Evolutionary conservation across 2,113 vertebrate genomes (phyloP).

Genomic region (Spea multiplicata): DNA sequence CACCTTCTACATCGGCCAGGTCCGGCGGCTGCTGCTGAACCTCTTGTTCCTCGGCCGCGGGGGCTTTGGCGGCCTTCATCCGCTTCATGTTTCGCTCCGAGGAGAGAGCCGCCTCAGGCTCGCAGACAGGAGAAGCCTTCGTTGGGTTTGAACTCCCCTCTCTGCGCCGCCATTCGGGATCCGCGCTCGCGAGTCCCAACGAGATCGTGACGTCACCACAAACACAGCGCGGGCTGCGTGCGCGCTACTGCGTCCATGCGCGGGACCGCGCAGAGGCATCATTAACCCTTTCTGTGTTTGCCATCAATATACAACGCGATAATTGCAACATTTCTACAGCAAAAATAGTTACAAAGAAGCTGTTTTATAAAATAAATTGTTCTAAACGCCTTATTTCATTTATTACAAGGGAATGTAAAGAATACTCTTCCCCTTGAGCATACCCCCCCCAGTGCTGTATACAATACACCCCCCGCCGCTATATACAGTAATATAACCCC

Average conservation of each 20-base stretch:
- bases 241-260: neutral
- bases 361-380: neutral
- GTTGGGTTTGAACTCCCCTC: conserved; percentile 42
- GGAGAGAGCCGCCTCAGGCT: neutral
- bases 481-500: no score
- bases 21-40: conserved; percentile 16
- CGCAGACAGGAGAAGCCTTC: conserved; percentile 26
- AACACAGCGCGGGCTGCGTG: conserved; percentile 23
- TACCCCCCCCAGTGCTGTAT: no score
- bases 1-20: conserved; percentile 31
- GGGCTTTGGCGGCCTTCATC: conserved; percentile 6
- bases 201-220: conserved; percentile 45
- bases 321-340: neutral
- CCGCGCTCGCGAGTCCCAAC: conserved; percentile 35
- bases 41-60: conserved; percentile 10
- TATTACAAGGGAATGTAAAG: no score
- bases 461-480: no score
- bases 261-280: neutral
- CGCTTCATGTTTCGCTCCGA: conserved; percentile 25
- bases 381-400: no score
- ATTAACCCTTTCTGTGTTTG: no score
- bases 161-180: conserved; percentile 43
- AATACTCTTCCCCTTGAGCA: no score
- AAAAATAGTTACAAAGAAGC: neutral
- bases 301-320: neutral